These are phyloP conservation scores for Pao palembangensis DNA, from an alignment of 2,113 vertebrate species.

Conservation along the genomic window DNA sequence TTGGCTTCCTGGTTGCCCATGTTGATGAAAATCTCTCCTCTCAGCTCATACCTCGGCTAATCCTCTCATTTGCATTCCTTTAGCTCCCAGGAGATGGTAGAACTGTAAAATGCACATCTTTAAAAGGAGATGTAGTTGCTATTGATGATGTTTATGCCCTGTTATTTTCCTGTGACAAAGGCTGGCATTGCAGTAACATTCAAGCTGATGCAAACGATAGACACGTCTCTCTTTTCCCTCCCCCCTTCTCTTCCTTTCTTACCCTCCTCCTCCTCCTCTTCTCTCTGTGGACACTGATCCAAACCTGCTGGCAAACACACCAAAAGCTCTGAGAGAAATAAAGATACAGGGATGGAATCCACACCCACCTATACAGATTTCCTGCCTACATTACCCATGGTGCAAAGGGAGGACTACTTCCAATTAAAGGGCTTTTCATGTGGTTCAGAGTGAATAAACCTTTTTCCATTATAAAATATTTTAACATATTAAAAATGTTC, in stretches of 20 bases:
- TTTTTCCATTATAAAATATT: too few relatives aligned
- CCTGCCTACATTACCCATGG: slow-evolving; percentile 27
- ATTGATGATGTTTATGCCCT: slow-evolving; percentile 15
- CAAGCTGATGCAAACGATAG: slow-evolving; percentile 71
- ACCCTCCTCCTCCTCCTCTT: slow-evolving; percentile 45
- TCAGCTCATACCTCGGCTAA: slow-evolving; percentile 79
- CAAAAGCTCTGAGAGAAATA: neutral
- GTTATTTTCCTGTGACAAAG: slow-evolving; percentile 64
- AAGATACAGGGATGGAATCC: slow-evolving; percentile 3
- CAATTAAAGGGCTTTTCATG: neutral
- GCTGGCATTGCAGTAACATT: slow-evolving; percentile 54
- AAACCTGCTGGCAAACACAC: neutral
- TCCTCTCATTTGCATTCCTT: slow-evolving; percentile 1
- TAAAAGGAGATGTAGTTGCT: slow-evolving; percentile 16
- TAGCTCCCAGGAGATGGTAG: slow-evolving; percentile 36
- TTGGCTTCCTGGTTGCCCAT: slow-evolving; percentile 99
- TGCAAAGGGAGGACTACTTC: slow-evolving; percentile 11
- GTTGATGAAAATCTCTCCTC: slow-evolving; percentile 40
- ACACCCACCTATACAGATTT: neutral
- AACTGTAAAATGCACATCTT: slow-evolving; percentile 17
- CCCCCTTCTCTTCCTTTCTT: slow-evolving; percentile 26
- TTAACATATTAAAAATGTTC: too few relatives aligned
- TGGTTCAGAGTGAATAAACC: neutral
- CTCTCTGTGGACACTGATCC: slow-evolving; percentile 63
- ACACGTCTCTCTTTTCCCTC: slow-evolving; percentile 61